These are phyloP conservation scores for Popillia japonica DNA, from an alignment of 1,140 invertebrate species.

Conservation along the genomic window DNA sequence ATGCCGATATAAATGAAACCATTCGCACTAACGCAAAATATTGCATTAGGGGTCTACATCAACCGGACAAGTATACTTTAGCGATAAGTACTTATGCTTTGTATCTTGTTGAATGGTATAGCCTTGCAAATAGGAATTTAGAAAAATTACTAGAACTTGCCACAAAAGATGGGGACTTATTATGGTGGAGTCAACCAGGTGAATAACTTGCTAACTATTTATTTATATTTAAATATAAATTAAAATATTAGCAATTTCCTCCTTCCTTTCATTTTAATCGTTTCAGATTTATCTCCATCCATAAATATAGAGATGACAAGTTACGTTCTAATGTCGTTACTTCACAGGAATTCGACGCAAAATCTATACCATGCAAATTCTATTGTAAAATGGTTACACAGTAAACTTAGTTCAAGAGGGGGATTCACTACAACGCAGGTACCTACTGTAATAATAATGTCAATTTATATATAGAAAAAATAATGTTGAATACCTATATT, in stretches of 20 bases:
- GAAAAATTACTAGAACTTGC: slow-evolving; percentile 50
- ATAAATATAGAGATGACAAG: slow-evolving; percentile 72
- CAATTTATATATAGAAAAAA: slow-evolving; percentile 15
- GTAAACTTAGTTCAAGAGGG: slow-evolving; percentile 72
- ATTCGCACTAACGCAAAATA: slow-evolving; percentile 64
- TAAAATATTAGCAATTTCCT: neutral
- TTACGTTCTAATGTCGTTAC: slow-evolving; percentile 70
- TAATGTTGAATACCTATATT: no score
- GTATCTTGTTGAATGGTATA: slow-evolving; percentile 63
- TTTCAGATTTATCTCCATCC: neutral
- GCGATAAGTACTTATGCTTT: slow-evolving; percentile 69
- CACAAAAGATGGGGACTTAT: slow-evolving; percentile 48
- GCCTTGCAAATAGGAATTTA: slow-evolving; percentile 50
- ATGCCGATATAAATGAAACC: slow-evolving; percentile 59
- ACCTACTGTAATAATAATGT: neutral
- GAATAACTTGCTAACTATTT: neutral
- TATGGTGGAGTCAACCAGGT: slow-evolving; percentile 55
- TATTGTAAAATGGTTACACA: slow-evolving; percentile 71
- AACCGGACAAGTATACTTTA: slow-evolving; percentile 64
- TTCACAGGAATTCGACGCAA: slow-evolving; percentile 65
- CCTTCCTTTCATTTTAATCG: neutral
- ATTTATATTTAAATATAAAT: neutral
- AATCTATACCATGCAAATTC: slow-evolving; percentile 67
- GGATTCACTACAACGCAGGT: slow-evolving; percentile 71
- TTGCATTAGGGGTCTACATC: slow-evolving; percentile 62